Evolutionary conservation across 2,797 vertebrate genomes (phyloP).

Genomic region (Mormyrus hasselquistii): DNA sequence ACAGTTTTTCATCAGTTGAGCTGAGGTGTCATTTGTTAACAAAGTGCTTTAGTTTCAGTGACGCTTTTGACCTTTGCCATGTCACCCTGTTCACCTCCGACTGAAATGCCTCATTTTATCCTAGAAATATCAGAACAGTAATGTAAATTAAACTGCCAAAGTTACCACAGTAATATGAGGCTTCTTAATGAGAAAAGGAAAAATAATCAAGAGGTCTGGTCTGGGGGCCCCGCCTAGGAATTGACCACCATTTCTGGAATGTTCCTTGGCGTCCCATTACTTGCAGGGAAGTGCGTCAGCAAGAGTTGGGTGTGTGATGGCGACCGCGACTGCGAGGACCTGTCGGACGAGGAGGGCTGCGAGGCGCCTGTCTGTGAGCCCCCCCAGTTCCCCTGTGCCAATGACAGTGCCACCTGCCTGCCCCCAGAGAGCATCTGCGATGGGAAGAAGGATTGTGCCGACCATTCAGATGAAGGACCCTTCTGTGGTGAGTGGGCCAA

Average conservation of each 20-base stretch:
- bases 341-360: conserved; percentile 77
- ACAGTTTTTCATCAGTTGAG: background rate
- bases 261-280: background rate
- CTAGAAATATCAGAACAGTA: background rate
- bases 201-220: background rate
- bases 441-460: conserved; percentile 71
- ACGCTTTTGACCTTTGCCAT: background rate
- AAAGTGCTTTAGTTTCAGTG: background rate
- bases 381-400: conserved; percentile 76
- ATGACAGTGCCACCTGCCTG: conserved; percentile 73
- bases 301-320: conserved; percentile 81
- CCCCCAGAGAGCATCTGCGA: conserved; percentile 78
- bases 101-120: background rate
- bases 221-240: background rate
- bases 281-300: conserved; percentile 77
- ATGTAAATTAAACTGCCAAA: background rate
- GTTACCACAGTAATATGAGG: background rate
- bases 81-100: background rate
- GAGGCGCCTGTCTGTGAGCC: conserved; percentile 69
- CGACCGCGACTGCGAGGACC: conserved; percentile 80
- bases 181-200: background rate
- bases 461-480: conserved; percentile 76
- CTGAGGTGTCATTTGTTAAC: background rate
- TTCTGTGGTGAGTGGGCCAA: conserved; percentile 64
- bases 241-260: background rate